Base-by-base conservation (phyloP, 2,113 vertebrate species). In the Phaethon lepturus region DNA sequence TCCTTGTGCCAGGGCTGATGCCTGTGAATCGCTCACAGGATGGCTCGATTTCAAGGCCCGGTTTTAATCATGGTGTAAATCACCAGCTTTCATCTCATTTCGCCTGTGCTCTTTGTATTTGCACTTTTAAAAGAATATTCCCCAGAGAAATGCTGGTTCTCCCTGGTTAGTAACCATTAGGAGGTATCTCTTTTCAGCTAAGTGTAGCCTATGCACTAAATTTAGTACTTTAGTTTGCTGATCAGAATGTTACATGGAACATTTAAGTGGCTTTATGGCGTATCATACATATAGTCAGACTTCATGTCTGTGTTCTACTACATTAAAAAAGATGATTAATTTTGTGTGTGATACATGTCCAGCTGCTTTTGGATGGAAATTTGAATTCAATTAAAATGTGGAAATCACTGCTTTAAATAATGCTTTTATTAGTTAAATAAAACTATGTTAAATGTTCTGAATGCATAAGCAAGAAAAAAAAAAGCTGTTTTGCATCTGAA, bases 131-230 rank as follows among this genome's bases (percentile, higher is more conserved):
- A 93, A 68, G 49, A 72, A 62, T 55, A 78, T 75, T 96, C 96
- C 87, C 90, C 45, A 31, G 95, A 90, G 95, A 95, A 93, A n/a
- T 2, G 8, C 74, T 93, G 49, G 5, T 63, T 94, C 74, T 81
- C 81, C 44, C 62, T 67, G 56, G 47, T 81, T 82, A 35, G 71
- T 59, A 91, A 64, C 67, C 92, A 90, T 95, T 90, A 94, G 78
- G 71, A 94, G 71, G 69, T 79, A 77, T 95, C 82, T 86, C 71
- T 66, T 95, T 96, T 73, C 93, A 95, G 90, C 86, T 95, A 93
- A 96, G 92, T 96, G 96, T 79, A 93, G 92, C 72, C 55, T 2
- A 1, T 47, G 62, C 81, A 69, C 96, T 96, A 94, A 93, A 96
- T 90, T 88, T 94, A 96, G 88, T 93, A 33, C 90, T 71, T 53